Evolutionary conservation across 2,888 invertebrate genomes (phyloP), one percentile per base, ranked within the genome.

Genomic region (Tuberolachnus salignus): DNA sequence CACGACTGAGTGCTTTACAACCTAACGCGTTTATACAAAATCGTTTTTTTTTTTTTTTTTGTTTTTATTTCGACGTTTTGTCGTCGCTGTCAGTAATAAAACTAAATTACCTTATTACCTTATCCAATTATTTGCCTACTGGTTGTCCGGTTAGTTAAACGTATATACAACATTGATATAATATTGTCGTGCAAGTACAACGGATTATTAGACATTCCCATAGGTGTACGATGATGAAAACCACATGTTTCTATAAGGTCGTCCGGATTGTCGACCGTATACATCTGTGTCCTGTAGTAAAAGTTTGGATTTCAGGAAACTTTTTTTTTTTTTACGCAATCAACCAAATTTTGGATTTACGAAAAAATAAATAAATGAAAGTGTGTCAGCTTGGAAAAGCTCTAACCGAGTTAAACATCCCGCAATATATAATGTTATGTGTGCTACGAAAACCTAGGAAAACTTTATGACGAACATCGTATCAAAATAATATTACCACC

Each of bases 261-360:
- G 42, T 55, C 44, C 21, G 16, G 23, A 44, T 44, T 21, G 42
- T 42, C 55, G 55, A 21, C 34, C 3, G 34, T 34, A 34, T 23
- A 42, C 70, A 70, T 44, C 55, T 44, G 42, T 16, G 26, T 49
- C 26, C 9, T 42, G 44, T 44, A 42, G 55, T 16, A 55, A 21
- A 70, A 55, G 42, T 70, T 55, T 11, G 11, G 16, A n/a, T 55
- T 55, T 11, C 42, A 6, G 11, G 21, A 70, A 63, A n/a, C n/a
- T n/a, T n/a, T n/a, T n/a, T 14, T 21, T 53, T 70, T 70, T 55
- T 55, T 55, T 21, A 44, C 23, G 23, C 44, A 70, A 70, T 70
- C 44, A 42, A 57, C 53, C 42, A 14, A 21, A 55, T 42, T 55
- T 70, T 16, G n/a, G 42, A 1, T 55, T 0, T 23, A 14, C 34